Evolutionary conservation across 1,140 invertebrate genomes (phyloP), one percentile per base, ranked within the genome.

Genomic region (Camponotus vicinus): DNA sequence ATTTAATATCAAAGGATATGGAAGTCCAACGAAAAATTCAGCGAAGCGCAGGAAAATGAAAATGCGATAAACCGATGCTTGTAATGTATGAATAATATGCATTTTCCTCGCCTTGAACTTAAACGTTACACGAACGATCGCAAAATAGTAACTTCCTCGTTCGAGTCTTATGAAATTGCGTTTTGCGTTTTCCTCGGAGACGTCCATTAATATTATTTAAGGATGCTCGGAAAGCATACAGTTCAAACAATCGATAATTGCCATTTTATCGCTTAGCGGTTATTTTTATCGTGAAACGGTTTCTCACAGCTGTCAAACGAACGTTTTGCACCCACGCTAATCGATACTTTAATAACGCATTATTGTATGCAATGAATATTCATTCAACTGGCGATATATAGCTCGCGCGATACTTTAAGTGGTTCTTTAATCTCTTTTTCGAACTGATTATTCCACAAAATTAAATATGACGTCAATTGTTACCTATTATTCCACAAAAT

Each of bases 281-380:
- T 80, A 70, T 69, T 82, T 82, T 59, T 61, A 82, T 71, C 37
- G 7, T 40, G 37, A 6, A 59, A 80, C 37, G 37, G 45, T 27
- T 57, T 80, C 3, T 45, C 13, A 15, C 42, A 49, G 32, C 27
- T 78, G 18, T 27, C 27, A 27, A 8, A 9, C 27, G 45, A 55
- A 40, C 11, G 15, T 5, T 32, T n/a, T 40, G 13, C 18, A 37
- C 27, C 9, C 21, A 18, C 18, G 66, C 42, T 57, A 70, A 80
- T 59, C 42, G 57, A 18, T 0, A 27, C 37, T 34, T 70, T 15
- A 59, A 71, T 59, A 55, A 52, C 69, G 27, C 69, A 34, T 27
- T 27, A 82, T 82, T n/a, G 64, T 7, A n/a, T 5, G 0, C 27
- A 18, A 73, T 83, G 1, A 27, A 27, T 27, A 27, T 27, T 27